Base-by-base conservation (phyloP, 2,113 vertebrate species). In the Sorex fumeus region DNA sequence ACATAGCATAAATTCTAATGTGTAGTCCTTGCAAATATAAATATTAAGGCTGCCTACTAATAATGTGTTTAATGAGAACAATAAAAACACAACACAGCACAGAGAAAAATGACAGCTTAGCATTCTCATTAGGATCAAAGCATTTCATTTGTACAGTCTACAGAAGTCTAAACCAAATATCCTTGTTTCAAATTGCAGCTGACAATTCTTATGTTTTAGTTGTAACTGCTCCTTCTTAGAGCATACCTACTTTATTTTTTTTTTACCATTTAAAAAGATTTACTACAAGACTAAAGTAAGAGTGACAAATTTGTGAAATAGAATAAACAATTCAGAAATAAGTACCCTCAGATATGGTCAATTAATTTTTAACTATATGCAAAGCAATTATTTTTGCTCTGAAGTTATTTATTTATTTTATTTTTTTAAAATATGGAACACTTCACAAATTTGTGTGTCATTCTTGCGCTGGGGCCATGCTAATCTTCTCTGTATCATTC, bases 61-160 rank as follows among this genome's bases (percentile, higher is more conserved):
- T 81, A 91, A 93, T 28, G 12, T 89, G 6, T 78, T 82, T 82
- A 93, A 79, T 71, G 36, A 94, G 3, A 19, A 92, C 40, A 91
- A 77, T 50, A 72, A 88, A 93, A 88, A 76, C 5, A 50, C 30
- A 84, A 57, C 50, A 62, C 19, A 92, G 47, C 10, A 53, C 62
- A 62, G 64, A 81, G 53, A 84, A 64, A 84, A 81, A 0, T 72
- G 62, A 95, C 7, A 90, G 6, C 5, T 43, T 62, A 71, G 80
- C 6, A 60, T 77, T 86, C 15, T 8, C 53, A 70, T 70, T 40
- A 64, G 18, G 27, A 30, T 75, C 28, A 83, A 90, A 88, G 45
- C 21, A 90, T 72, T 76, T 90, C 21, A 62, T 86, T 34, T 88
- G 45, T 3, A 88, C 11, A 16, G 66, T 50, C 30, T 43, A 69